Conservation (phyloP, 2,797 vertebrate genomes). For the Carduelis carduelis region DNA sequence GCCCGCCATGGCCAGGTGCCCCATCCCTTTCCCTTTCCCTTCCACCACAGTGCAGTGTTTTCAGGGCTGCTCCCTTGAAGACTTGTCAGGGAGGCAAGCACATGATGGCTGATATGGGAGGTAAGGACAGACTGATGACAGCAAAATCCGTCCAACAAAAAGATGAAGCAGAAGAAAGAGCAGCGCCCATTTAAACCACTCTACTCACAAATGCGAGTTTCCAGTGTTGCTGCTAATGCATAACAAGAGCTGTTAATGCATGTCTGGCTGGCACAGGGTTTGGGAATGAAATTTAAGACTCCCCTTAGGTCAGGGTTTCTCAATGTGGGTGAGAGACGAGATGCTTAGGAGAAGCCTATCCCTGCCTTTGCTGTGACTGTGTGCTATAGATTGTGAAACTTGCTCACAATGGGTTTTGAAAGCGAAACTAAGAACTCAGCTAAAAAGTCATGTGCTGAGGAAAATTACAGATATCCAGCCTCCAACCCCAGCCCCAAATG, state of each 20-base stretch:
- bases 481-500: neutral
- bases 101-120: neutral
- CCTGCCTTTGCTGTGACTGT: neutral
- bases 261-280: neutral
- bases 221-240: neutral
- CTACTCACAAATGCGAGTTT: rapidly evolving
- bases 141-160: neutral
- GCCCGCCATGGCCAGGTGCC: rapidly evolving
- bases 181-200: neutral
- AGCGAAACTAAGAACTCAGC: neutral
- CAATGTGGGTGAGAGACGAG: neutral
- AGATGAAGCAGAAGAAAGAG: neutral
- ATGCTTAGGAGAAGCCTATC: neutral
- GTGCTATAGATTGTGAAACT: neutral
- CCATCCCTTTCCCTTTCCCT: neutral
- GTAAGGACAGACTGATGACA: neutral
- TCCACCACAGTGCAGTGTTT: neutral
- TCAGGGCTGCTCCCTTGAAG: neutral
- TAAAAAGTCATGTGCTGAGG: neutral
- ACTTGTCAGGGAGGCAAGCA: neutral
- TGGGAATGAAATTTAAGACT: neutral
- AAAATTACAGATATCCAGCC: neutral
- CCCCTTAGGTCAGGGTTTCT: conserved; percentile 6
- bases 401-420: neutral
- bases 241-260: neutral